Base-by-base conservation (phyloP, 1,140 invertebrate genomes). In the Trichonephila inaurata region DNA sequence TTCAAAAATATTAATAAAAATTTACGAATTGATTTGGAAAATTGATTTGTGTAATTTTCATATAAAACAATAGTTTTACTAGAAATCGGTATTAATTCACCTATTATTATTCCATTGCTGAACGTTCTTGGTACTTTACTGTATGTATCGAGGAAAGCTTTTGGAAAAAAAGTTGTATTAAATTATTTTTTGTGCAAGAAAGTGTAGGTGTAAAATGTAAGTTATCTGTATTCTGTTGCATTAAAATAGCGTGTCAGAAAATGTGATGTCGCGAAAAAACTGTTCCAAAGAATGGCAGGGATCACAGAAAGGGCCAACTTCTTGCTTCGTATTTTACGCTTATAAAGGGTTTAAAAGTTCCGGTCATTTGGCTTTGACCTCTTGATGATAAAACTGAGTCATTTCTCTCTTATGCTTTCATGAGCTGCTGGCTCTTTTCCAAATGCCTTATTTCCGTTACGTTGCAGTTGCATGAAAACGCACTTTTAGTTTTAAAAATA, bases 331-430 rank as follows among this genome's bases (percentile, higher is more conserved):
- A 77, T 77, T 77, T 40, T 77, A 18, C 28, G 72, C 72, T 77
- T 28, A 77, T 77, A 28, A 77, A 77, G 16, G 24, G 33, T 28
- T 77, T 77, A 18, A 33, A 77, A 40, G 72, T 77, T 77, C 72
- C 72, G 72, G 72, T 77, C 72, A 77, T 77, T 77, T 77, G 28
- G 72, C 72, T 77, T 33, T 77, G 72, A 77, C 72, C 72, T 77
- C 72, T 19, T 6, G 24, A 77, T 77, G 66, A 69, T 69, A 69
- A 77, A 77, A 28, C 72, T 77, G 72, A 77, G 28, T 77, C 72
- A 77, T 77, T 33, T 77, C n/a, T 69, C 72, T 77, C 72, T 24
- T 33, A 28, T 77, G 72, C 72, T 40, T 28, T 77, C 72, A 40
- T 77, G 72, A 77, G 72, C 28, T 77, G 2, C 28, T 77, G 72